Evolutionary conservation across 2,113 vertebrate species (phyloP).

Genomic region (Phyllostomus hastatus): DNA sequence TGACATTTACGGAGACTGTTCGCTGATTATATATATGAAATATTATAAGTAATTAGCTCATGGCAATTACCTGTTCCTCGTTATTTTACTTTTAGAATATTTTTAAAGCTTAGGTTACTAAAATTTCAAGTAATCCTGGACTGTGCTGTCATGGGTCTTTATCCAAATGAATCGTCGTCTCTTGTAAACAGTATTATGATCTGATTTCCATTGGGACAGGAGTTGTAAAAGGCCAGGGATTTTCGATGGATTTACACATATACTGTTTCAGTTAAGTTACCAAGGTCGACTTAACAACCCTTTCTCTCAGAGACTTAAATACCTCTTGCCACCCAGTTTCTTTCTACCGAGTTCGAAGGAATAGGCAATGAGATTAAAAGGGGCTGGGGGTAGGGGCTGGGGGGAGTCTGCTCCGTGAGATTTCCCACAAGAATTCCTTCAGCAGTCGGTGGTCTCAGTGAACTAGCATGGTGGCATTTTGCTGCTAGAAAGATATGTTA

Average conservation of each 20-base stretch:
- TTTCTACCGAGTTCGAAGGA: constrained; percentile 43
- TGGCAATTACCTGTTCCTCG: constrained; percentile 85
- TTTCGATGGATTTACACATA: constrained; percentile 97
- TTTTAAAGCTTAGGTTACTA: constrained; percentile 88
- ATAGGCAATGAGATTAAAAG: constrained; percentile 61
- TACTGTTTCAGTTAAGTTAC: constrained; percentile 93
- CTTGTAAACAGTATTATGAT: constrained; percentile 93
- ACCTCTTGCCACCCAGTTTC: constrained; percentile 83
- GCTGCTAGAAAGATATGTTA: constrained; percentile 76
- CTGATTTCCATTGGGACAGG: constrained; percentile 90
- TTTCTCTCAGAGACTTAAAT: constrained; percentile 84
- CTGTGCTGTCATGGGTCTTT: constrained; percentile 87
- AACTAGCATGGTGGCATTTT: constrained; percentile 80
- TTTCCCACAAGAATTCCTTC: constrained; percentile 84
- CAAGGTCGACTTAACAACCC: constrained; percentile 87
- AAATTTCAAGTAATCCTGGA: constrained; percentile 83
- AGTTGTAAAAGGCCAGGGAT: constrained; percentile 89
- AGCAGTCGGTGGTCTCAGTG: constrained; percentile 78
- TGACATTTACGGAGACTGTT: constrained; percentile 74
- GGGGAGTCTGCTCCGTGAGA: constrained; percentile 66
- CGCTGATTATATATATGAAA: constrained; percentile 78
- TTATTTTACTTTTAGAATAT: constrained; percentile 86
- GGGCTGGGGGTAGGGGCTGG: background rate
- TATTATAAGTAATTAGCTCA: constrained; percentile 82
- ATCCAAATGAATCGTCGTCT: constrained; percentile 89